Evolutionary conservation across 2,113 vertebrate species (phyloP), one percentile per base, ranked within the genome.

Genomic region (Desmodus rotundus): DNA sequence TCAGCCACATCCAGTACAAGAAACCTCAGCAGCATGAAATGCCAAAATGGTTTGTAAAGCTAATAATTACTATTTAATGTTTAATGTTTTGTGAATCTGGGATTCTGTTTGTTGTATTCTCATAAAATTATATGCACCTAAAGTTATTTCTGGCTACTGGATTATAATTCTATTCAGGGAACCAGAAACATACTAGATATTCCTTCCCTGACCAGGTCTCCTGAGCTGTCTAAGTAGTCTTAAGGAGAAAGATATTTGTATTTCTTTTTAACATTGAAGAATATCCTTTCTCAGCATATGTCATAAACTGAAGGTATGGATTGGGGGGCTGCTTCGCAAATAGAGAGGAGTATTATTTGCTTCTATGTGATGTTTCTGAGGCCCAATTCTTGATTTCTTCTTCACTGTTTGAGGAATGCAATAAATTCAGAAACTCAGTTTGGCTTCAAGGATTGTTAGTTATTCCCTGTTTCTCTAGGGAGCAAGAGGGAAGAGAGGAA

Each of bases 401-500:
- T 17, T 58, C 85, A 58, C 96, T 97, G 87, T 95, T 97, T 97
- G 85, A 96, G 95, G 33, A 26, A 6, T 86, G 91, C 70, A 80
- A 89, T 93, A 63, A 28, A 87, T 83, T 91, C 41, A 83, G 84
- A 93, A 97, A 93, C 90, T 93, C 78, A 93, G 45, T 84, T 96
- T 73, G 50, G 80, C 95, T 97, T 87, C 56, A 83, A 96, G 84
- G 47, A 88, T 68, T 88, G 47, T 96, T 91, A 43, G 93, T 92
- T 88, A 94, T 96, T 78, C 93, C 96, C 96, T 86, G 84, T 91
- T 87, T 93, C 95, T 93, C 94, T 76, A 96, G 94, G 94, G 74
- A 96, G 96, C 89, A 92, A 92, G 11, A 65, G 94, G 52, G 16
- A 78, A 17, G 7, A 14, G 36, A 78, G 52, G 56, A 89, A 84